phyloP scores from a whole-genome alignment of 2,888 invertebrate species.

The Eustalomyia histrio region DNA sequence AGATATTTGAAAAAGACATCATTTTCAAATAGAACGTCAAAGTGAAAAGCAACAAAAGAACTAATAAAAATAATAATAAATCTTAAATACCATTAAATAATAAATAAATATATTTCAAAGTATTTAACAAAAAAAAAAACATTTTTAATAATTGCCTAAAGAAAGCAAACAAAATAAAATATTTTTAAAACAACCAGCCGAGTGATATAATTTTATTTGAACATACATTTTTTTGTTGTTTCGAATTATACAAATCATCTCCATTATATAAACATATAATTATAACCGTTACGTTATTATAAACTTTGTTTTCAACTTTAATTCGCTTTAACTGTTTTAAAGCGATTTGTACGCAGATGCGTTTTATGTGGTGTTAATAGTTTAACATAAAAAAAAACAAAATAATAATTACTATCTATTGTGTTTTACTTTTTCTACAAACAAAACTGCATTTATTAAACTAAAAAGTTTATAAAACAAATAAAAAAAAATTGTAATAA shows the following conservation, averaged over 20 bases:
- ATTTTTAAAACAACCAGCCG: neutral
- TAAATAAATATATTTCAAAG: slow-evolving; percentile 5
- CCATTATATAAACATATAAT: neutral
- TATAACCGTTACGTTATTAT: slow-evolving; percentile 41
- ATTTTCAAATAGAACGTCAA: slow-evolving; percentile 40
- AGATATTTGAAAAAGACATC: slow-evolving; percentile 42
- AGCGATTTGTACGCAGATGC: slow-evolving; percentile 28
- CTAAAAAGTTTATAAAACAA: slow-evolving; percentile 1
- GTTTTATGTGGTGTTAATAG: slow-evolving; percentile 25
- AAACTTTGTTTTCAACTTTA: neutral
- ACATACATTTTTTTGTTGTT: neutral
- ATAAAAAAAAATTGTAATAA: slow-evolving; percentile 6
- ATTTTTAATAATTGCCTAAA: slow-evolving; percentile 7
- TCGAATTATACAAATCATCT: neutral
- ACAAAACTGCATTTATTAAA: slow-evolving; percentile 56
- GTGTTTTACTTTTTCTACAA: neutral
- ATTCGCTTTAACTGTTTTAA: slow-evolving; percentile 6
- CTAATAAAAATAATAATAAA: slow-evolving; percentile 7
- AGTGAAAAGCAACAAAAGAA: slow-evolving; percentile 33
- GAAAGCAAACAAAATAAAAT: neutral
- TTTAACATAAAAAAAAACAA: neutral
- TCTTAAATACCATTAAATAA: slow-evolving; percentile 1
- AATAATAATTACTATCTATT: slow-evolving; percentile 1
- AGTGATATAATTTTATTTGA: slow-evolving; percentile 23
- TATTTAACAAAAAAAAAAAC: slow-evolving; percentile 7